Evolutionary conservation across 2,113 vertebrate species (phyloP).

Genomic region (Ondatra zibethicus): DNA sequence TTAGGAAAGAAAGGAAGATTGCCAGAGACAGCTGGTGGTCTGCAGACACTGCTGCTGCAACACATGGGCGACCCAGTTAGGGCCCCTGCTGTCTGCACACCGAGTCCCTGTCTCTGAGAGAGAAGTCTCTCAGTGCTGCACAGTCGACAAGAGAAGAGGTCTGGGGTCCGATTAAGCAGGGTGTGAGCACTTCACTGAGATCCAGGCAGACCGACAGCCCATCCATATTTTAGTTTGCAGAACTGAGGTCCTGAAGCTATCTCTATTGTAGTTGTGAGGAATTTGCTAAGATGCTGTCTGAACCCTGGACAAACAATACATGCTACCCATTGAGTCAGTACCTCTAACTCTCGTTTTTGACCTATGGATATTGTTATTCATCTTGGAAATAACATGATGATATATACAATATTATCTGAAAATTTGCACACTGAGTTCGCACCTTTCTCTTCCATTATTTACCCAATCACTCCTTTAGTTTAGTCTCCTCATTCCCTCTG

Average conservation of each 20-base stretch:
- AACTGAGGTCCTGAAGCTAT: not conserved
- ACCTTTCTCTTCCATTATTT: not conserved
- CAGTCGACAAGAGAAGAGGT: not conserved
- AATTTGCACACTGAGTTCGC: not conserved
- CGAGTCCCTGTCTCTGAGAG: constrained; percentile 1
- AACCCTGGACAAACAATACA: not conserved
- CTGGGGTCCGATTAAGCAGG: not conserved
- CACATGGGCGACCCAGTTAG: not conserved
- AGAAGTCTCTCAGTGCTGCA: not conserved
- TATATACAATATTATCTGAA: not conserved
- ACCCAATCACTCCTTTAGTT: not conserved
- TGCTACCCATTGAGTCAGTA: not conserved
- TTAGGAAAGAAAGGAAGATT: not conserved
- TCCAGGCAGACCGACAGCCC: not conserved
- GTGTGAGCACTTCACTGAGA: not conserved
- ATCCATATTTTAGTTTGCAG: not conserved
- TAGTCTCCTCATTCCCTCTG: not conserved
- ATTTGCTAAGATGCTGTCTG: not conserved
- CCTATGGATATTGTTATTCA: not conserved
- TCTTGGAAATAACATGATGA: not conserved
- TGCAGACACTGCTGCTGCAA: not conserved
- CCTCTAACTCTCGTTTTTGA: not conserved
- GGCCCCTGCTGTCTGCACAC: not conserved
- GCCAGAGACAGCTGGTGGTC: not conserved
- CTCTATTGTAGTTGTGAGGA: not conserved